Base-by-base conservation (phyloP, 2,888 invertebrate species). In the Ochropleura leucogaster region DNA sequence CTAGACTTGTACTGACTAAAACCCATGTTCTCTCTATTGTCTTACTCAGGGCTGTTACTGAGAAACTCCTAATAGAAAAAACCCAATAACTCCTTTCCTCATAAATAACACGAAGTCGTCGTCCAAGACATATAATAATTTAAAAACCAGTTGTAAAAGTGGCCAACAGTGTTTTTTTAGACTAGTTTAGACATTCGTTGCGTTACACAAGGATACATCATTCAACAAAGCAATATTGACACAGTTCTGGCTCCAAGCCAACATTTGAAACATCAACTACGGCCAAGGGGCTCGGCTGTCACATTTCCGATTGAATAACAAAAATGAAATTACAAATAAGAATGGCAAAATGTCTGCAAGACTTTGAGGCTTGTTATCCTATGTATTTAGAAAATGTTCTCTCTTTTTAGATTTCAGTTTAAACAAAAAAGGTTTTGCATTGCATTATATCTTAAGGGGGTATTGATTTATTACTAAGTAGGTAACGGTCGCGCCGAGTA, bases 171-270 rank as follows among this genome's bases (percentile, higher is more conserved):
- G 59, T 40, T 49, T 42, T 0, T 57, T 20, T 42, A 10, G 12
- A 0, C 18, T 72, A 30, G 0, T 57, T 49, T 42, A 18, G 16
- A 0, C 20, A 57, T 49, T 16, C 5, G 16, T 49, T 53, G 30
- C 30, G 20, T 63, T 18, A 66, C 14, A 51, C 70, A 65, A 69
- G 60, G 62, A 62, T 42, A 44, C 42, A 51, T 80, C 67, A 47
- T 42, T 80, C 47, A 80, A 73, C 60, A 83, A 49, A 46, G 10
- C 53, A 67, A 60, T 10, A 30, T 51, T 82, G 78, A 67, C 68
- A 83, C 55, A 7, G 7, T 57, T 12, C 42, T 79, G 79, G 79
- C 79, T 53, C 5, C 7, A 1, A 14, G 80, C 79, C 79, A 79
- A 71, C 12, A 18, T 53, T 55, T n/a, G 16, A 42, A 66, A 57